Conservation (phyloP, 2,797 vertebrate genomes). For the Choloepus didactylus region DNA sequence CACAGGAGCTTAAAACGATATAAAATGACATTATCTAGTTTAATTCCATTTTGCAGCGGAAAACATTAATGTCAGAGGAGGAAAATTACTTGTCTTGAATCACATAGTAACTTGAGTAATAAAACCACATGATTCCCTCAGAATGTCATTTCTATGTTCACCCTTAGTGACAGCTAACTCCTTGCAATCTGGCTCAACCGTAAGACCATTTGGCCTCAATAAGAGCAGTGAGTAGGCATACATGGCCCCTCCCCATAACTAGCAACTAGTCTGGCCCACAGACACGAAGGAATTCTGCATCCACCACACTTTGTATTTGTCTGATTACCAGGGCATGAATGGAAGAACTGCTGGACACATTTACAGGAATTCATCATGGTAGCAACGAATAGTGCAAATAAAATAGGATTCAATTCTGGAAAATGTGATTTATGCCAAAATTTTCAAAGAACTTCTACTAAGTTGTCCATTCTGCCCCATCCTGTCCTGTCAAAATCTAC, state of each 20-base stretch:
- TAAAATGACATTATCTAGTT: background rate
- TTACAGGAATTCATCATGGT: background rate
- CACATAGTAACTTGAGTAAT: background rate
- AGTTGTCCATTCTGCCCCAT: background rate
- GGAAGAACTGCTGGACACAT: background rate
- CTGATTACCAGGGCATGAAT: background rate
- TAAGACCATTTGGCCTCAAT: background rate
- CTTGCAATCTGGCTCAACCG: slow-evolving; percentile 18
- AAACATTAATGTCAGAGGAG: background rate
- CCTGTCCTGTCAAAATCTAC: background rate
- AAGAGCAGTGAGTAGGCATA: background rate
- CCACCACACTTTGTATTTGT: background rate
- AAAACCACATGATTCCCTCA: background rate
- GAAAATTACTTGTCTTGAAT: slow-evolving; percentile 34
- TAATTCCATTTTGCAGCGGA: slow-evolving; percentile 4
- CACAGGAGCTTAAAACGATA: slow-evolving; percentile 19
- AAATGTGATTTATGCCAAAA: slow-evolving; percentile 18
- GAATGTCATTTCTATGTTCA: background rate
- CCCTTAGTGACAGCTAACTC: background rate
- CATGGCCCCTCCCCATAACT: background rate
- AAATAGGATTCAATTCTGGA: background rate
- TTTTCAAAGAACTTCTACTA: background rate
- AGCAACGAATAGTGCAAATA: background rate
- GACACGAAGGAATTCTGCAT: slow-evolving; percentile 26
- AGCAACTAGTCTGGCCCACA: background rate